Evolutionary conservation across 2,113 vertebrate genomes (phyloP), one percentile per base, ranked within the genome.

Genomic region (Eulemur macaco): DNA sequence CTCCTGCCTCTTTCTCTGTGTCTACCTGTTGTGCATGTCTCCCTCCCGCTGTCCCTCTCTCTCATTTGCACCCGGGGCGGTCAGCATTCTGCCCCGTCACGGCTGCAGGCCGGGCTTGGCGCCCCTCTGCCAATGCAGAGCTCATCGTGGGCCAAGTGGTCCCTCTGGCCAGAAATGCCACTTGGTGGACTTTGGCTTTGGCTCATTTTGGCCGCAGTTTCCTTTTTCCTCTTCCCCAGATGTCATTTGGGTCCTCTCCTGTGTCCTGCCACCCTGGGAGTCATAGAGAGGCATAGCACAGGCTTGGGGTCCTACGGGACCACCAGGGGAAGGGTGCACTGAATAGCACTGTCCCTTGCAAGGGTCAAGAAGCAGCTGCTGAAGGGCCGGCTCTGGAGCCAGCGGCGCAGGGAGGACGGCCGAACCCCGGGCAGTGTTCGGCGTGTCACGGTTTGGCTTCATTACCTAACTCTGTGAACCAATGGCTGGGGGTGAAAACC

Each of bases 61-160:
- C 25, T 76, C 68, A 5, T n/a, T 64, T 76, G 42, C 18, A 14
- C 47, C 47, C 12, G 37, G 23, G 11, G 73, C n/a, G 8, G 56
- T 86, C 66, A 68, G 50, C 92, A 86, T 31, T 60, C 92, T 10
- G 5, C 47, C 76, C 56, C 4, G 14, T 86, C 29, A 34, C 31
- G n/a, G 82, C 31, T 77, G 29, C 85, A 45, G 66, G 52, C 47
- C 63, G 4, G 1, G 23, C 52, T 54, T 20, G 47, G 54, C 17
- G 0, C 1, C 8, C 89, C 78, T 52, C 6, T 77, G 93, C 91
- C 91, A 77, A 89, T 95, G 95, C 96, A 0, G 64, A 82, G 52
- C 31, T 71, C 27, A 25, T 23, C 14, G 5, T 0, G 0, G n/a
- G 66, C 58, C 73, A 63, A 71, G 20, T 0, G 0, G 21, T 66